Evolutionary conservation across 1,140 invertebrate species (phyloP), one percentile per base, ranked within the genome.

Genomic region (Drosophila kepulauana): DNA sequence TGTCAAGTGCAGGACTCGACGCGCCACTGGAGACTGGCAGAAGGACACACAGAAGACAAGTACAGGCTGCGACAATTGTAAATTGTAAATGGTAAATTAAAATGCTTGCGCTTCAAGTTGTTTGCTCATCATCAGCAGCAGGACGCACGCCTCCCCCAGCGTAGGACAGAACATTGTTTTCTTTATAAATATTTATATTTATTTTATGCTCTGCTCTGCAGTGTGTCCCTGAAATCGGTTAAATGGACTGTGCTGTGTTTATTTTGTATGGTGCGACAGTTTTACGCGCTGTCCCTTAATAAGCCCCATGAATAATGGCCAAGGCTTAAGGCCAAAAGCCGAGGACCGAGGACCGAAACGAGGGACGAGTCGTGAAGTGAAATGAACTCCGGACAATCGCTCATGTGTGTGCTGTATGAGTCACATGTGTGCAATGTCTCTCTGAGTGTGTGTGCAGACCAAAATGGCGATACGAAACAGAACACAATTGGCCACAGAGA

Each of bases 171-270:
- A 57, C 86, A 85, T 89, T 89, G 79, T 85, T 89, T 71, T 85
- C 81, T 69, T 76, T 79, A 76, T 70, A 89, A 89, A 89, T 89
- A 90, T 89, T 89, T 89, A 76, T 81, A 85, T 89, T 89, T 89
- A 76, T 81, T 89, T 88, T 81, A 68, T 75, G 70, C 70, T 82
- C 66, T 61, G 58, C 57, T 86, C 20, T 25, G 41, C 41, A 48
- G 15, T 48, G 45, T 67, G 48, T 43, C 20, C 70, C 48, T 46
- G 65, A 75, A 89, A 89, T 90, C 85, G 78, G 85, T 89, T 89
- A 89, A 89, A 89, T 89, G 85, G 85, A 89, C 81, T 89, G 85
- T 89, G 69, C 68, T 79, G 82, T 88, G 78, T 88, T 81, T 88
- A 72, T 78, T 81, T 65, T 71, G 69, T 63, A 75, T 72, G 72